phyloP scores from a whole-genome alignment of 2,888 invertebrate genomes.

The Oscheius onirici region DNA sequence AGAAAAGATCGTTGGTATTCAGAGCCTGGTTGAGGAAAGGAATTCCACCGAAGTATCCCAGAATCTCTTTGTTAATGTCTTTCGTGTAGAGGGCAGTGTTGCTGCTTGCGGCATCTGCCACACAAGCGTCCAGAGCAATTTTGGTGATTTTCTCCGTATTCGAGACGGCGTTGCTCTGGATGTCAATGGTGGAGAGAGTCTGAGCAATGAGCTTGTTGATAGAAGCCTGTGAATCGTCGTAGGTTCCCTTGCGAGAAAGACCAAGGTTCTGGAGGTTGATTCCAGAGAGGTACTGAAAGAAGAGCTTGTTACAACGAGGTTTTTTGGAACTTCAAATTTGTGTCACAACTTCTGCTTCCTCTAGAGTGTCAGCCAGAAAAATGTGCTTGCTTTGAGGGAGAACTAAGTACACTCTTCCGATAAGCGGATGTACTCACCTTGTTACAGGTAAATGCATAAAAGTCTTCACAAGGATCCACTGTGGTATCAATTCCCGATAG shows the following conservation, averaged over 20 bases:
- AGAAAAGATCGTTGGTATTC: constrained; percentile 39
- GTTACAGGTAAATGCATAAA: constrained; percentile 58
- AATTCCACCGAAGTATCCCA: constrained; percentile 44
- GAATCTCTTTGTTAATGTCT: background rate
- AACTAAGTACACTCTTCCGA: too few relatives aligned
- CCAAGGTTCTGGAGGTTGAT: constrained; percentile 35
- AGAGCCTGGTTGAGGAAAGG: constrained; percentile 46
- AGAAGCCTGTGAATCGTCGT: constrained; percentile 59
- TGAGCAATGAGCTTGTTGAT: constrained; percentile 53
- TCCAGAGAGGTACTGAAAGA: constrained; percentile 42
- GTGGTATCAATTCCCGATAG: constrained; percentile 58
- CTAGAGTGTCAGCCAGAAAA: too few relatives aligned
- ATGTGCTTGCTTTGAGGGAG: too few relatives aligned
- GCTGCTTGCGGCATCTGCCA: background rate
- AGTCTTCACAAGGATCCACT: constrained; percentile 62
- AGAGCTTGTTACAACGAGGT: too few relatives aligned
- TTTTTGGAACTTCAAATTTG: too few relatives aligned
- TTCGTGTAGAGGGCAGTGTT: too few relatives aligned
- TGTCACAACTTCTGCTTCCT: too few relatives aligned
- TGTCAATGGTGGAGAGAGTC: constrained; percentile 42
- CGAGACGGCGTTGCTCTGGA: constrained; percentile 32
- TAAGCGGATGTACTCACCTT: constrained; percentile 37
- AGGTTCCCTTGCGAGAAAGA: constrained; percentile 54
- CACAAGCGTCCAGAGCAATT: constrained; percentile 45
- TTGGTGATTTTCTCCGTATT: constrained; percentile 60